Percentiles rank a stretch among this genome's conserved stretches.
Evolutionary conservation across 2,888 invertebrate species (phyloP).

Genomic region (Tolmerus cingulatus): DNA sequence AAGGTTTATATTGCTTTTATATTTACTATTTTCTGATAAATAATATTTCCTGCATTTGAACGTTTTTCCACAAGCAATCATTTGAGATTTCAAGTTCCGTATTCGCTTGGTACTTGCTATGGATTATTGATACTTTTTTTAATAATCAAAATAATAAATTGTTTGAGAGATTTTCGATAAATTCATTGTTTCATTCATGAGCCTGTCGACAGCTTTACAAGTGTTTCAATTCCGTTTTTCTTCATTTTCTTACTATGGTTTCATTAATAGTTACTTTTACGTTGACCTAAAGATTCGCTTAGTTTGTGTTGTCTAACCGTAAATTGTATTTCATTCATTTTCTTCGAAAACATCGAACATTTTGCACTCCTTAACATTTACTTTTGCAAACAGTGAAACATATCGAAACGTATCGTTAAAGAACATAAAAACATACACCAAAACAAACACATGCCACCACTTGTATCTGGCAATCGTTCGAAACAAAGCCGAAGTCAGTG

Average conservation of each 20-base stretch:
- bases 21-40: background rate
- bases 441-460: background rate
- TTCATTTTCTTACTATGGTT: conserved; percentile 13
- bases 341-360: conserved; percentile 8
- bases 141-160: background rate
- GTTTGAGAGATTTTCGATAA: background rate
- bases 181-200: conserved; percentile 30
- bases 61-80: background rate
- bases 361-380: background rate
- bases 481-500: conserved; percentile 2
- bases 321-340: conserved; percentile 28
- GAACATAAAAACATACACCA: background rate
- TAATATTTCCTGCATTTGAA: background rate
- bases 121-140: background rate
- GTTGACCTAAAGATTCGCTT: background rate
- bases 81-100: conserved; percentile 14
- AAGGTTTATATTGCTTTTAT: background rate
- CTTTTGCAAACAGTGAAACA: conserved; percentile 21
- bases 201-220: conserved; percentile 33
- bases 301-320: conserved; percentile 27
- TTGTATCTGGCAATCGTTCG: background rate
- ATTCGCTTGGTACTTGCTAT: conserved; percentile 18
- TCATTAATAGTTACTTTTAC: background rate
- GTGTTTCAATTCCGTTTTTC: background rate
- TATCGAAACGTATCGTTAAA: conserved; percentile 2